Evolutionary conservation across 2,888 invertebrate species (phyloP).

Genomic region (Lingula anatina): DNA sequence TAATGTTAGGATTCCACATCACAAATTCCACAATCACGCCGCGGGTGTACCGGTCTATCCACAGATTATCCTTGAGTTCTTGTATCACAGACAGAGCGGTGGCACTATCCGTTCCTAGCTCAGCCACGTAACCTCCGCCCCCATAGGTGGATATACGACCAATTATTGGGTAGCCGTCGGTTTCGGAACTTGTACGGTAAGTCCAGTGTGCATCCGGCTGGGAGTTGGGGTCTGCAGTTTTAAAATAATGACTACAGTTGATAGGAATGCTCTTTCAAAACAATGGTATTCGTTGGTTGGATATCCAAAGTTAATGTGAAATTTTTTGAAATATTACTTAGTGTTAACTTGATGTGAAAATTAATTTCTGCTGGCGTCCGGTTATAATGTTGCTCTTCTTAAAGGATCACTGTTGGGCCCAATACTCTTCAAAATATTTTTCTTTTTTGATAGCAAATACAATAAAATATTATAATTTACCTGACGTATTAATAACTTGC

Average conservation of each 20-base stretch:
- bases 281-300: not conserved
- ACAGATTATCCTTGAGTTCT: slow-evolving; percentile 43
- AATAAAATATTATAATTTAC: too few species aligned
- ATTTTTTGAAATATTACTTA: too few species aligned
- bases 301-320: too few species aligned
- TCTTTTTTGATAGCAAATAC: too few species aligned
- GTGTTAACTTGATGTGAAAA: too few species aligned
- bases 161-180: not conserved
- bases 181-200: not conserved
- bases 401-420: not conserved
- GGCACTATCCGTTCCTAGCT: slow-evolving; percentile 34
- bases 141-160: not conserved
- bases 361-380: too few species aligned
- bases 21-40: slow-evolving; percentile 57
- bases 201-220: not conserved
- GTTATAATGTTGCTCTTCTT: not conserved
- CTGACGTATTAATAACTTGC: not conserved
- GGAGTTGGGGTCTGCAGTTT: not conserved
- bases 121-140: slow-evolving; percentile 47
- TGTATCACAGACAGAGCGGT: slow-evolving; percentile 39
- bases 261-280: not conserved
- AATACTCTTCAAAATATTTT: not conserved
- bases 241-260: too few species aligned
- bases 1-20: slow-evolving; percentile 53
- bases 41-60: slow-evolving; percentile 54